These are phyloP conservation scores for Rhombomys opimus DNA, from an alignment of 2,113 vertebrate species.

Conservation along the genomic window DNA sequence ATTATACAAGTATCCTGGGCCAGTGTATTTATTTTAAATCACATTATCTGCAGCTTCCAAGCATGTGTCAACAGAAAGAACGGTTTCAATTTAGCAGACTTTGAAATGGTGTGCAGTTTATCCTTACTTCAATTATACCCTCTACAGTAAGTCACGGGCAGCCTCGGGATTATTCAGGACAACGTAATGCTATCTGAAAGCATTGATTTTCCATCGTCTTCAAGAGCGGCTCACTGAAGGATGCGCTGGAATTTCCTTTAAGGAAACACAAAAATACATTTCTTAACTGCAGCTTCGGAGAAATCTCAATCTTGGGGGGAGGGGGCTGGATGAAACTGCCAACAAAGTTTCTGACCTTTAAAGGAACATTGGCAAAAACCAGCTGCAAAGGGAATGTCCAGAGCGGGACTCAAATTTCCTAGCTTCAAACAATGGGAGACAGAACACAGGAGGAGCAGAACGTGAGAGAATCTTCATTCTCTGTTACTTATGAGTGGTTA, in stretches of 20 bases:
- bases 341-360: constrained; percentile 42
- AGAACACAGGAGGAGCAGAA: not conserved
- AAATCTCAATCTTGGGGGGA: constrained; percentile 55
- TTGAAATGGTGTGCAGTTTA: constrained; percentile 81
- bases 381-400: not conserved
- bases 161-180: constrained; percentile 76
- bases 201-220: constrained; percentile 73
- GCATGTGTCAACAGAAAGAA: constrained; percentile 82
- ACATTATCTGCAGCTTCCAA: constrained; percentile 81
- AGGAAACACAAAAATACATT: constrained; percentile 74
- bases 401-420: not conserved
- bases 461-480: not conserved
- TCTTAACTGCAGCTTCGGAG: constrained; percentile 57
- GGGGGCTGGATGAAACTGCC: not conserved
- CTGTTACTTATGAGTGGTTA: not conserved
- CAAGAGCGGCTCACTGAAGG: constrained; percentile 63
- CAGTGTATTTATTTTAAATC: constrained; percentile 82
- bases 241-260: constrained; percentile 15
- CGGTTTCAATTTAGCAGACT: constrained; percentile 81
- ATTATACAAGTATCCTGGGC: constrained; percentile 73
- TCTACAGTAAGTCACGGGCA: constrained; percentile 74
- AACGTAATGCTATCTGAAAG: constrained; percentile 73
- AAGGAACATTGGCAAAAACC: constrained; percentile 18
- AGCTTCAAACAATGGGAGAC: not conserved
- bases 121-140: constrained; percentile 79